phyloP scores from a whole-genome alignment of 1,140 invertebrate species.

The Condylostylus longicornis region DNA sequence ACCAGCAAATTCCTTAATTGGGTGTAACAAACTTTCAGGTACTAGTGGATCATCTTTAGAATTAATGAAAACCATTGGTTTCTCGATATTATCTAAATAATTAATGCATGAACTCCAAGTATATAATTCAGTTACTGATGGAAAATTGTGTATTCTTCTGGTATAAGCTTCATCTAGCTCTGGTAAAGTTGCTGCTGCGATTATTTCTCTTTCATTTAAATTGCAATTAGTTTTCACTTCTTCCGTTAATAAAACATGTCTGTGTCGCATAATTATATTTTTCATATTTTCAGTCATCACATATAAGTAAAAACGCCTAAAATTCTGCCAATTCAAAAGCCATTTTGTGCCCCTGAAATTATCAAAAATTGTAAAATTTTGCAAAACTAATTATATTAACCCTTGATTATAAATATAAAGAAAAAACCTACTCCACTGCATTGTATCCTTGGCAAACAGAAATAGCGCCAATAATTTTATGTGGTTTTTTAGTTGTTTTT shows the following conservation, averaged over 20 bases:
- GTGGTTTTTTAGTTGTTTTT: slow-evolving; percentile 40
- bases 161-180: slow-evolving; percentile 82
- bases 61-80: slow-evolving; percentile 81
- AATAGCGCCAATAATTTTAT: slow-evolving; percentile 67
- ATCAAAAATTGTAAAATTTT: slow-evolving; percentile 3
- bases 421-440: slow-evolving; percentile 57
- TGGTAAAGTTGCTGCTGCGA: slow-evolving; percentile 66
- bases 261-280: slow-evolving; percentile 64
- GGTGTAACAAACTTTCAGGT: slow-evolving; percentile 51
- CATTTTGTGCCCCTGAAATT: slow-evolving; percentile 54
- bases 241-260: slow-evolving; percentile 54
- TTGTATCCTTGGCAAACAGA: slow-evolving; percentile 87
- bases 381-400: slow-evolving; percentile 4
- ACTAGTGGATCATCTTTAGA: slow-evolving; percentile 78
- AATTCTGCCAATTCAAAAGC: slow-evolving; percentile 72
- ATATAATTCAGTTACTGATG: slow-evolving; percentile 62
- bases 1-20: slow-evolving; percentile 62
- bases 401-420: slow-evolving; percentile 1
- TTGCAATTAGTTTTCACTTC: slow-evolving; percentile 52
- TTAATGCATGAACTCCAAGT: slow-evolving; percentile 64
- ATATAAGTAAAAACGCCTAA: slow-evolving; percentile 76
- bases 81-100: slow-evolving; percentile 58
- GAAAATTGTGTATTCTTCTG: slow-evolving; percentile 59
- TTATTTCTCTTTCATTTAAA: slow-evolving; percentile 63
- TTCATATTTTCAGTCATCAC: slow-evolving; percentile 85